Base-by-base conservation (phyloP, 2,888 invertebrate species). In the Drosophila diplacantha region DNA sequence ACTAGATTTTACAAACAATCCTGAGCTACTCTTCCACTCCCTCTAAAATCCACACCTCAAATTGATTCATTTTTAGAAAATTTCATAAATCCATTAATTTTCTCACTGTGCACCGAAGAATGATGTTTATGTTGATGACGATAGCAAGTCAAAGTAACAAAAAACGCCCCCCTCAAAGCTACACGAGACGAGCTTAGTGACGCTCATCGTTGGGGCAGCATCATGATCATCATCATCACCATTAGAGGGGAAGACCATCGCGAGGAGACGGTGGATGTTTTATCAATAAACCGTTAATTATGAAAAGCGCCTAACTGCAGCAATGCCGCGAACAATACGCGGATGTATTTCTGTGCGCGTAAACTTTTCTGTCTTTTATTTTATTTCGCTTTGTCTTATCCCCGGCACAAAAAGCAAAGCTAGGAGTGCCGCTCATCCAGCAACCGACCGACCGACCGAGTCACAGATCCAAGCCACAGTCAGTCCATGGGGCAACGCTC, bases 221-320 rank as follows among this genome's bases (percentile, higher is more conserved):
- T 34, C 29, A 51, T 20, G 18, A 50, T 37, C 14, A 46, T 20
- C 24, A 44, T 26, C 14, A 38, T 31, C 44, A 31, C 26, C 44
- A 46, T 59, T 24, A 38, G 51, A 38, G 51, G 41, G 34, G 24
- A 37, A 37, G 39, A 63, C 47, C 70, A 75, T 70, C 61, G 73
- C 59, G 52, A 20, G 57, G 78, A 66, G 59, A 24, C 9, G 22
- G 14, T 37, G 37, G 12, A 70, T 68, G 61, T 69, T 79, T 83
- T 79, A 80, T 83, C 83, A 80, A 72, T 79, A 83, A 74, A 72
- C 83, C 80, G 76, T 83, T 80, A 75, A 80, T 80, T 83, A 80
- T 79, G 68, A 46, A 69, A 43, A 78, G 65, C 69, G 53, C 60
- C 71, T 71, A 71, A 77, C 72, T 57, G 50, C 72, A 68, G 47